These are phyloP conservation scores for Achroia grisella DNA, from an alignment of 1,140 invertebrate species.

Conservation along the genomic window DNA sequence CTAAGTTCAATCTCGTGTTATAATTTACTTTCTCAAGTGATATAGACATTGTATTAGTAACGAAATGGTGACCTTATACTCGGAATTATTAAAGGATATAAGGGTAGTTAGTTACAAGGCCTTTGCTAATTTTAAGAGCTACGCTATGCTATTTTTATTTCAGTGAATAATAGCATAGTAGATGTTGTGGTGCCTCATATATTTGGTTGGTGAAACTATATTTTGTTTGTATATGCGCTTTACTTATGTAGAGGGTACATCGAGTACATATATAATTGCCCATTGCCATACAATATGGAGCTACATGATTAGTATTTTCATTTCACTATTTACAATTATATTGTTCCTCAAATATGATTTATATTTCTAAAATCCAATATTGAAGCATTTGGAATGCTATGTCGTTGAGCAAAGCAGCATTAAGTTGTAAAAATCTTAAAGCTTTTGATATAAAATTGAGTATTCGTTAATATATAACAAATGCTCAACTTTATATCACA, in stretches of 20 bases:
- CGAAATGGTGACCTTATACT: constrained; percentile 63
- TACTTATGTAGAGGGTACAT: constrained; percentile 4
- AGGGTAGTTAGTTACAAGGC: constrained; percentile 68
- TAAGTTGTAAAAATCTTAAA: not conserved
- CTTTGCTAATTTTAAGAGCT: constrained; percentile 54
- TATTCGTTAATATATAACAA: no score
- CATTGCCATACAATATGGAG: constrained; percentile 2
- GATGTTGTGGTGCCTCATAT: constrained; percentile 41
- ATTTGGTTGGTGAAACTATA: constrained; percentile 17
- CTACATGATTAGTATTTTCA: constrained; percentile 23
- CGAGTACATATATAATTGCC: not conserved
- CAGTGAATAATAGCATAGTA: constrained; percentile 43
- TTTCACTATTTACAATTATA: constrained; percentile 9
- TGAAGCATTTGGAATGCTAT: not conserved
- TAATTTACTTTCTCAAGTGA: constrained; percentile 58
- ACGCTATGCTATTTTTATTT: constrained; percentile 45
- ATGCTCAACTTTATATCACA: no score
- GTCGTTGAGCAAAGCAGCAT: not conserved
- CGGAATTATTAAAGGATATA: constrained; percentile 65
- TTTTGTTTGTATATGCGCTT: constrained; percentile 5
- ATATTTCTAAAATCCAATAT: not conserved
- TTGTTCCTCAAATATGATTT: not conserved
- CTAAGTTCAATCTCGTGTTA: constrained; percentile 40
- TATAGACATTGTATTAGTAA: constrained; percentile 58
- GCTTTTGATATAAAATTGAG: no score